Evolutionary conservation across 2,888 invertebrate genomes (phyloP), one percentile per base, ranked within the genome.

Genomic region (Tetramorium bicarinatum): DNA sequence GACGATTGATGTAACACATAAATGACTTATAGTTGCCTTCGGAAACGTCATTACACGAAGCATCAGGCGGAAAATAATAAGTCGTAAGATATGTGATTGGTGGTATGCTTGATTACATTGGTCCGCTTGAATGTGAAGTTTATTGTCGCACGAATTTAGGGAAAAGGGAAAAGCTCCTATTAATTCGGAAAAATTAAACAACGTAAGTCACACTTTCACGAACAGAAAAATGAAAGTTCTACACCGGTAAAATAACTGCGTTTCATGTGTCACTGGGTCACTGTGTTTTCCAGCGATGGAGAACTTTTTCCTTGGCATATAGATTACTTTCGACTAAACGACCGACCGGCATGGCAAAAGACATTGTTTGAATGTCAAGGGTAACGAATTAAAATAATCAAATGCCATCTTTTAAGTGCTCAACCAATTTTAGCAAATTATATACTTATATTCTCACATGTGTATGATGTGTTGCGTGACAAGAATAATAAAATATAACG

Each of bases 201-300:
- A 21, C n/a, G 18, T 13, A 18, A 8, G 18, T 49, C 7, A 52
- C 54, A 62, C 44, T 72, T 75, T 82, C 54, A 54, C 41, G 44
- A 76, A 62, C 18, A 52, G 52, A 34, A 82, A 29, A 82, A 82
- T 64, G 54, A 62, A 62, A 74, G 75, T 75, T 76, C 9, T 52
- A 52, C n/a, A 62, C 49, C 29, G 47, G 25, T 59, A 47, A n/a
- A 44, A 75, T 81, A 21, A 62, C 29, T 18, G 59, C 15, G 4
- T 69, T 79, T 79, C 59, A 69, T 21, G 47, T 79, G 69, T 69
- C 34, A 79, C 62, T 81, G 52, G 72, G 49, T 81, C 72, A 74
- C 52, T 54, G 18, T 74, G 62, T 52, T 81, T 59, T 25, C 44
- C 52, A 29, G 25, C 41, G 41, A 41, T 44, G 47, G 18, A 41